Conservation (phyloP, 2,113 vertebrate genomes). For the Ellobius talpinus region DNA sequence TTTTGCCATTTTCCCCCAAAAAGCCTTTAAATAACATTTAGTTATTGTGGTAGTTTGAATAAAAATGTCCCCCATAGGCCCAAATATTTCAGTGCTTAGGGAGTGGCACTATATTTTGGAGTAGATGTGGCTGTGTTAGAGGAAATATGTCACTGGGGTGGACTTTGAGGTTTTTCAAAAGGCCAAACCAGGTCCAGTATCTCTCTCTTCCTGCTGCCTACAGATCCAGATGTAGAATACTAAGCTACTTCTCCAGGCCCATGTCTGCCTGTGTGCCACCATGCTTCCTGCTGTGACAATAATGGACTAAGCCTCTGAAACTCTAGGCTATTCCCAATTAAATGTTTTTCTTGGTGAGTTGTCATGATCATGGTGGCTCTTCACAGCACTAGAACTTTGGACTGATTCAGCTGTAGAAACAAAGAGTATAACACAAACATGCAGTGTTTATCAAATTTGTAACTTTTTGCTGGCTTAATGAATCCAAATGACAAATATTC, state of each 20-base stretch:
- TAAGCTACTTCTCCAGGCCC: neutral
- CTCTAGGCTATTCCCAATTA: neutral
- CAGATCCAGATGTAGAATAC: neutral
- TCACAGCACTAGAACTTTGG: neutral
- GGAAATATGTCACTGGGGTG: neutral
- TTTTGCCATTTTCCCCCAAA: slow-evolving; percentile 24
- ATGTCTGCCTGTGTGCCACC: neutral
- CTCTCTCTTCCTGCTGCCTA: neutral
- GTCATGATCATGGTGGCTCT: neutral
- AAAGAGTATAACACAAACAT: neutral
- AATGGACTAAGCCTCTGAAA: neutral
- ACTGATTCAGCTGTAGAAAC: neutral
- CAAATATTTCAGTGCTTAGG: neutral
- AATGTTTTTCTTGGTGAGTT: neutral
- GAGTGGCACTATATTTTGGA: neutral
- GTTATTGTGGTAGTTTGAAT: neutral
- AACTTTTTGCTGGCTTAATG: slow-evolving; percentile 21
- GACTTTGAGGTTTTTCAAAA: neutral
- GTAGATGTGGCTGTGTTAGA: neutral
- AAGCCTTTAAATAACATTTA: neutral
- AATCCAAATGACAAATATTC: neutral
- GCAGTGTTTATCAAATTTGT: neutral
- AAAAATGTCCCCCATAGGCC: neutral
- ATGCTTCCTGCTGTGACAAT: neutral
- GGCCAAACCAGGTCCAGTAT: neutral